phyloP scores from a whole-genome alignment of 2,797 vertebrate genomes.

The Spinus olivaceus region DNA sequence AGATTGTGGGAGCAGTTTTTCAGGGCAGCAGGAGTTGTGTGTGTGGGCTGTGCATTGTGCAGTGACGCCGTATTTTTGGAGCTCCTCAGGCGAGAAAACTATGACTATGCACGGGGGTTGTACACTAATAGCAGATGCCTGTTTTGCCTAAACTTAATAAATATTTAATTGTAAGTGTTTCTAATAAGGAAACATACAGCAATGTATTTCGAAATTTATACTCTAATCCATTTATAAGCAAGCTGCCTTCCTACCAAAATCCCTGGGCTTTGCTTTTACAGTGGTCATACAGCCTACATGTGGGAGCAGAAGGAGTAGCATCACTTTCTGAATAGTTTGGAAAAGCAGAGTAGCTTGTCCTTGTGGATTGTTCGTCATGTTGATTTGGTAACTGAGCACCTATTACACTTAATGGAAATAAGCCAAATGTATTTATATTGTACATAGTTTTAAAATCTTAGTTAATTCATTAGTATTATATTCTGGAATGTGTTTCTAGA shows the following conservation, averaged over 20 bases:
- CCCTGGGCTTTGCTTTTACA: neutral
- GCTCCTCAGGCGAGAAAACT: neutral
- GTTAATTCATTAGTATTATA: neutral
- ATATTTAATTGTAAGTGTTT: neutral
- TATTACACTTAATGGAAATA: neutral
- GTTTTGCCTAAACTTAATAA: conserved; percentile 31
- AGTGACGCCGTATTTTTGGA: neutral
- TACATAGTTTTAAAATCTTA: neutral
- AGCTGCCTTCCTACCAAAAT: neutral
- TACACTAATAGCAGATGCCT: neutral
- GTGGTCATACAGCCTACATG: neutral
- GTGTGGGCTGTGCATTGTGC: neutral
- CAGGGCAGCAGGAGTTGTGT: neutral
- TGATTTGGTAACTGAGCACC: neutral
- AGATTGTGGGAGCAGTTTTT: neutral
- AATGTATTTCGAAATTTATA: neutral
- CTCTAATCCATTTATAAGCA: neutral
- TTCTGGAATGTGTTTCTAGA: neutral
- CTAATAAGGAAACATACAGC: neutral
- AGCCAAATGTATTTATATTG: neutral
- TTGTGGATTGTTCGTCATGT: neutral
- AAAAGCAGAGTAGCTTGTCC: neutral
- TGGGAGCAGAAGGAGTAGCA: neutral
- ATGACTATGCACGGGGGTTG: neutral
- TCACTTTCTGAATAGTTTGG: neutral